These are phyloP conservation scores for Cladopsammia gracilis DNA, from an alignment of 64 coral and sea anemone species.

Conservation along the genomic window DNA sequence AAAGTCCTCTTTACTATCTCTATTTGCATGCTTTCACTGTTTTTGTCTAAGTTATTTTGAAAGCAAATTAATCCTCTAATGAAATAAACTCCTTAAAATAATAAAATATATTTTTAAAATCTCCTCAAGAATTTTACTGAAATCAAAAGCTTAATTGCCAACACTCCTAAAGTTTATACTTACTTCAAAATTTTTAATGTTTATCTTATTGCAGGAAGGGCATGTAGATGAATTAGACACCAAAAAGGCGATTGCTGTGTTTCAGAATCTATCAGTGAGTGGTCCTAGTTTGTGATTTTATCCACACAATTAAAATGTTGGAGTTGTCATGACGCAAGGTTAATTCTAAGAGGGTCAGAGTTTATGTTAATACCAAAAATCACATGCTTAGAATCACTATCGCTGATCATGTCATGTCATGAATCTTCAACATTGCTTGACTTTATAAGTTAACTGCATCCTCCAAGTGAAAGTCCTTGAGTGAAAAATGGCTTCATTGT, in stretches of 20 bases:
- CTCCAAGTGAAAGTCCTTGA: no score
- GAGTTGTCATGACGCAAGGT: no score
- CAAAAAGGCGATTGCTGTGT: constrained; percentile 98
- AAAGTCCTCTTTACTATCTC: no score
- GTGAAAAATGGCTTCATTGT: not conserved
- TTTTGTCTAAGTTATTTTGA: not conserved
- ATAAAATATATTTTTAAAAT: not conserved
- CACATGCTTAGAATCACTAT: no score
- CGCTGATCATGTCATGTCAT: no score
- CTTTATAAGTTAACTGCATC: no score
- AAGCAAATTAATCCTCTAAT: not conserved
- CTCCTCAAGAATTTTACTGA: not conserved
- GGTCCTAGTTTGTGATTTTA: not conserved
- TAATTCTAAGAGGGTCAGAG: no score
- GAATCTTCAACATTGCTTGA: no score
- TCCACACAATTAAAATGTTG: not conserved
- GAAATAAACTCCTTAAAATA: not conserved
- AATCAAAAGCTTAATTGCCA: not conserved
- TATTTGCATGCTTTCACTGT: not conserved
- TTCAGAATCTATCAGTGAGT: constrained; percentile 98
- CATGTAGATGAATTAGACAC: constrained; percentile 98
- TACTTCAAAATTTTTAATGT: not conserved
- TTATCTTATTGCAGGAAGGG: constrained; percentile 75
- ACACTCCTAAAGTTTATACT: not conserved
- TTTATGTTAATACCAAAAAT: no score